Percentiles rank a stretch among this genome's conserved stretches.
phyloP scores from a whole-genome alignment of 2,113 vertebrate species.

The Archocentrus centrarchus region DNA sequence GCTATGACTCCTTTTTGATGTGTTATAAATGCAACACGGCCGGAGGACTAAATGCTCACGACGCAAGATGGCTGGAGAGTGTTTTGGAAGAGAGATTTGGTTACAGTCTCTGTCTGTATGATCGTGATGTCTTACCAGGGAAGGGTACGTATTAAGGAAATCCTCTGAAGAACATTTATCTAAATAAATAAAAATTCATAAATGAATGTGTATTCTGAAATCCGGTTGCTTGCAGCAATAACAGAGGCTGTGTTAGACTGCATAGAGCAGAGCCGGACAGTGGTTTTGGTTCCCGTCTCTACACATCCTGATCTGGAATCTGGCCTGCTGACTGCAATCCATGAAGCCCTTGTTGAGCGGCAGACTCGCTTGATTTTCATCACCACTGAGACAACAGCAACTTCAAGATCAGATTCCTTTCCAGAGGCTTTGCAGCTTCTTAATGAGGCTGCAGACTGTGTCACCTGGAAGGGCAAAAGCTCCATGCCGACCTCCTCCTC shows the following conservation, averaged over 20 bases:
- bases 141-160: constrained; percentile 44
- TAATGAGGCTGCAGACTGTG: constrained; percentile 76
- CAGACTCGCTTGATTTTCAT: constrained; percentile 89
- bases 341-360: constrained; percentile 88
- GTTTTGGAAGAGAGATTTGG: constrained; percentile 69
- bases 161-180: not conserved
- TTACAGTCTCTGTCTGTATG: constrained; percentile 76
- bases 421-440: constrained; percentile 84
- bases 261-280: constrained; percentile 85
- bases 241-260: constrained; percentile 85
- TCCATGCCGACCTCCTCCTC: constrained; percentile 79
- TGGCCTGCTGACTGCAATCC: constrained; percentile 85
- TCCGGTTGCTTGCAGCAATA: constrained; percentile 67
- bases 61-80: constrained; percentile 48
- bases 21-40: constrained; percentile 55
- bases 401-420: constrained; percentile 46
- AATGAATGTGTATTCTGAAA: not conserved
- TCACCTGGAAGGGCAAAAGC: constrained; percentile 84
- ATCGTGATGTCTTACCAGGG: constrained; percentile 75
- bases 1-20: constrained; percentile 76
- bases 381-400: constrained; percentile 71
- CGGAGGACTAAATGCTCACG: constrained; percentile 38
- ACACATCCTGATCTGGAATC: constrained; percentile 68
- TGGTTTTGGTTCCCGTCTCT: constrained; percentile 86
- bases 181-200: not conserved